A percentile compares a stretch with the other conserved stretches of the same genome.
phyloP scores from a whole-genome alignment of 2,113 vertebrate species.

The Platichthys stellatus region DNA sequence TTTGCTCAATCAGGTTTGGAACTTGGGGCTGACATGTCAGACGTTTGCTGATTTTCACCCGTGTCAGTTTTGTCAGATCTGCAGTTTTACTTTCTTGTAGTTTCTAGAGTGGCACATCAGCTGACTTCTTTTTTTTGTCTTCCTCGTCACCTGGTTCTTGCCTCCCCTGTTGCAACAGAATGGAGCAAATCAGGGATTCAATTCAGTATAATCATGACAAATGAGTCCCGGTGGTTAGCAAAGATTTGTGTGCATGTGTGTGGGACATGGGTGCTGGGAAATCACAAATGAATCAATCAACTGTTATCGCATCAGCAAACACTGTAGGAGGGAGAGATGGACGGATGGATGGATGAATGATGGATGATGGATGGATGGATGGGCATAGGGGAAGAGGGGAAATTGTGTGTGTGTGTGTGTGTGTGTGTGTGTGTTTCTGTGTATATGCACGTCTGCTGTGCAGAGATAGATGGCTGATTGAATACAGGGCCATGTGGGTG shows the following conservation, averaged over 20 bases:
- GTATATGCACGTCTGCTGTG: conserved; percentile 56
- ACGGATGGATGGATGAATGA: conserved; percentile 50
- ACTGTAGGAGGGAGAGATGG: conserved; percentile 51
- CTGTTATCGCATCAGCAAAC: conserved; percentile 79
- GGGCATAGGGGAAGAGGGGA: conserved; percentile 53
- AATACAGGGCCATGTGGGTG: conserved; percentile 61
- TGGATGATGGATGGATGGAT: conserved; percentile 62
- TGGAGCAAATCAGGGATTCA: conserved; percentile 82
- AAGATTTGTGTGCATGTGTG: conserved; percentile 33
- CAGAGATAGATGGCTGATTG: conserved; percentile 71
- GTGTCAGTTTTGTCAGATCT: conserved; percentile 34
- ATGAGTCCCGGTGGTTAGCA: conserved; percentile 75
- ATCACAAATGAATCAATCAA: conserved; percentile 84
- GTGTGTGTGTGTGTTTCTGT: conserved; percentile 31
- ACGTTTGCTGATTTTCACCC: conserved; percentile 44
- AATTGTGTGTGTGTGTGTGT: conserved; percentile 41
- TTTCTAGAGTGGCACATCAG: conserved; percentile 48
- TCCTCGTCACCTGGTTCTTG: neutral
- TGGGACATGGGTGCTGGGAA: conserved; percentile 69
- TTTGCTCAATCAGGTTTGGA: conserved; percentile 37
- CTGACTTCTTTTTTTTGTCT: conserved; percentile 70
- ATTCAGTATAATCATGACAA: conserved; percentile 85
- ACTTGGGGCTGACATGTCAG: conserved; percentile 37
- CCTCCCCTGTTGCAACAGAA: conserved; percentile 58
- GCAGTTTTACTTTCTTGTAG: conserved; percentile 29